These are phyloP conservation scores for Drosophila ironensis DNA, from an alignment of 1,140 invertebrate species.

Conservation along the genomic window DNA sequence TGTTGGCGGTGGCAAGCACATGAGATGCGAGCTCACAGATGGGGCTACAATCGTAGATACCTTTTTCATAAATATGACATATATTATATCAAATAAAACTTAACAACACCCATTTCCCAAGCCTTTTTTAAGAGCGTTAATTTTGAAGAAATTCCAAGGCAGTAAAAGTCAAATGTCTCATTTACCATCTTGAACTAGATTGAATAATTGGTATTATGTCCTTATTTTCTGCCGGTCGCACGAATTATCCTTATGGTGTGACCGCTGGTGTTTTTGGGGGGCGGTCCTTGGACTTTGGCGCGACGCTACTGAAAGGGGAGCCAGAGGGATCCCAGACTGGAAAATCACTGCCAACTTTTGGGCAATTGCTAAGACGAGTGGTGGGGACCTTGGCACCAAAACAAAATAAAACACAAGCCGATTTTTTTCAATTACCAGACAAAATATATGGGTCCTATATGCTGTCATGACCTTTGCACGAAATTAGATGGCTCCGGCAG, in stretches of 20 bases:
- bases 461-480: constrained; percentile 63
- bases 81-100: not conserved
- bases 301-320: constrained; percentile 11
- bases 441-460: constrained; percentile 63
- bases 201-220: too few species aligned
- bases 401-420: constrained; percentile 33
- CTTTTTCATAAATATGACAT: not conserved
- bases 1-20: constrained; percentile 38
- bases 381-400: constrained; percentile 41
- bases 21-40: constrained; percentile 19
- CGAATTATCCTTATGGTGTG: too few species aligned
- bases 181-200: too few species aligned
- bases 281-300: constrained; percentile 25
- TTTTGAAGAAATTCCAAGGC: too few species aligned
- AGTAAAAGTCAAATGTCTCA: too few species aligned
- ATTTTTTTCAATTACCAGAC: constrained; percentile 71
- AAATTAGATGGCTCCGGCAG: constrained; percentile 38
- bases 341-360: constrained; percentile 59
- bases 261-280: too few species aligned
- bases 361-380: constrained; percentile 34
- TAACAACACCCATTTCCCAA: not conserved
- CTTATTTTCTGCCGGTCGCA: too few species aligned
- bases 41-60: not conserved
- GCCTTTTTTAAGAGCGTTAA: too few species aligned
- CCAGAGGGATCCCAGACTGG: constrained; percentile 33